Conservation (phyloP, 2,888 invertebrate species). For the Myopa tessellatipennis region DNA sequence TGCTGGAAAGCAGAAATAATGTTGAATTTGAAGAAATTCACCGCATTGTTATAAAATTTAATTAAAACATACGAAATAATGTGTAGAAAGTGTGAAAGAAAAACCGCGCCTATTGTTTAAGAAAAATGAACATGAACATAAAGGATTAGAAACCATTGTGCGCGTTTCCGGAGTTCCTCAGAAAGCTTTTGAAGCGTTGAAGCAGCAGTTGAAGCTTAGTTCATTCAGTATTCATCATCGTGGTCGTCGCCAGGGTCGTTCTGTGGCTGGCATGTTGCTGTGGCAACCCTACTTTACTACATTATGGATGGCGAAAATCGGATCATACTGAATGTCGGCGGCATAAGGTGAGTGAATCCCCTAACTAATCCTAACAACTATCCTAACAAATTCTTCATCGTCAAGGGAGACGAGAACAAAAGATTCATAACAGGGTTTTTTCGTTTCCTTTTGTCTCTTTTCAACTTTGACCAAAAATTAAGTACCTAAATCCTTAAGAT, state of each 20-base stretch:
- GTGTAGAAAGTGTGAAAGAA: neutral
- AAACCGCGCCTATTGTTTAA: too few relatives aligned
- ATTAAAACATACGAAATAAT: neutral
- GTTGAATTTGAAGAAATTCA: neutral
- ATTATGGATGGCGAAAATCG: conserved; percentile 91
- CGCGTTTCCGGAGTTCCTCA: neutral
- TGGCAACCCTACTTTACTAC: conserved; percentile 44
- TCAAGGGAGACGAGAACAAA: too few relatives aligned
- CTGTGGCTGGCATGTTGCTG: conserved; percentile 43
- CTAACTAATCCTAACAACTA: too few relatives aligned
- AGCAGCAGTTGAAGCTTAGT: neutral
- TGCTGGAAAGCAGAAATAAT: neutral
- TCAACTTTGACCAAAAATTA: too few relatives aligned
- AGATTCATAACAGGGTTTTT: too few relatives aligned
- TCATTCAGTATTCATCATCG: conserved; percentile 6
- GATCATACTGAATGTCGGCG: conserved; percentile 93
- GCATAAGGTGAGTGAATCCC: conserved; percentile 75
- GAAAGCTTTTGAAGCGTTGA: neutral
- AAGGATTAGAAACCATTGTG: neutral
- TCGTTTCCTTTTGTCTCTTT: too few relatives aligned
- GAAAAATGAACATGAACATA: too few relatives aligned
- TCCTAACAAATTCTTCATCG: too few relatives aligned
- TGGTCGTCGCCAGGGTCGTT: neutral
- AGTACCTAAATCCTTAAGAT: too few relatives aligned
- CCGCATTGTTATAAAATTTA: neutral